Evolutionary conservation across 2,888 invertebrate genomes (phyloP).

Genomic region (Scaeva pyrastri): DNA sequence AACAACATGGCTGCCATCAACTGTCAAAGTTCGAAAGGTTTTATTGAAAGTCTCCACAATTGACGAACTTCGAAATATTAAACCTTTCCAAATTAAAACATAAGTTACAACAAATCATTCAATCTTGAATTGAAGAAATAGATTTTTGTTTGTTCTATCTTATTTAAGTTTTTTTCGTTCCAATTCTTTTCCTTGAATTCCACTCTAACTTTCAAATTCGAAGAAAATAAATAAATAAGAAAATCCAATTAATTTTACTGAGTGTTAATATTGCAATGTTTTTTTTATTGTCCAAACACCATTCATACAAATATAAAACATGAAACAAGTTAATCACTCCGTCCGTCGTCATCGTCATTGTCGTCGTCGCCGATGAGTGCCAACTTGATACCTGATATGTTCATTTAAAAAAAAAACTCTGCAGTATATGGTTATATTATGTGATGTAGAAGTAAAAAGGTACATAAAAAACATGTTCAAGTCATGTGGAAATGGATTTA

Average conservation of each 20-base stretch:
- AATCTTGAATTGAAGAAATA: too few relatives aligned
- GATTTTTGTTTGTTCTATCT: too few relatives aligned
- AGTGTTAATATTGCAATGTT: slow-evolving; percentile 7
- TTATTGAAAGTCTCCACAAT: too few relatives aligned
- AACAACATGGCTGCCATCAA: too few relatives aligned
- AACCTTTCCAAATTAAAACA: too few relatives aligned
- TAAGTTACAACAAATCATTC: too few relatives aligned
- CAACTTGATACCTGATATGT: slow-evolving; percentile 46
- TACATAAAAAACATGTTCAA: slow-evolving; percentile 9
- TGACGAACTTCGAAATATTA: too few relatives aligned
- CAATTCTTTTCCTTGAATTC: neutral
- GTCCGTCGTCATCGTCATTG: neutral
- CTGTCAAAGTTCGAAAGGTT: too few relatives aligned
- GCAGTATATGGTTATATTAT: neutral
- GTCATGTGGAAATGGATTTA: neutral
- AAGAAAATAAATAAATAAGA: neutral
- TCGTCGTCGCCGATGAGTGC: slow-evolving; percentile 18
- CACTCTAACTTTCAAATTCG: neutral
- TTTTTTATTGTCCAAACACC: neutral
- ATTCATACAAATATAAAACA: slow-evolving; percentile 26
- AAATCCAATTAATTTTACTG: neutral
- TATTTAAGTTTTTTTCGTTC: neutral
- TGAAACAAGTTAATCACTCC: slow-evolving; percentile 63
- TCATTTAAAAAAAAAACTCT: slow-evolving; percentile 27
- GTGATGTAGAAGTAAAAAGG: neutral